Percentiles rank a stretch among this genome's conserved stretches.
These are phyloP conservation scores for Gambusia affinis DNA, from an alignment of 2,113 vertebrate genomes.

Conservation along the genomic window DNA sequence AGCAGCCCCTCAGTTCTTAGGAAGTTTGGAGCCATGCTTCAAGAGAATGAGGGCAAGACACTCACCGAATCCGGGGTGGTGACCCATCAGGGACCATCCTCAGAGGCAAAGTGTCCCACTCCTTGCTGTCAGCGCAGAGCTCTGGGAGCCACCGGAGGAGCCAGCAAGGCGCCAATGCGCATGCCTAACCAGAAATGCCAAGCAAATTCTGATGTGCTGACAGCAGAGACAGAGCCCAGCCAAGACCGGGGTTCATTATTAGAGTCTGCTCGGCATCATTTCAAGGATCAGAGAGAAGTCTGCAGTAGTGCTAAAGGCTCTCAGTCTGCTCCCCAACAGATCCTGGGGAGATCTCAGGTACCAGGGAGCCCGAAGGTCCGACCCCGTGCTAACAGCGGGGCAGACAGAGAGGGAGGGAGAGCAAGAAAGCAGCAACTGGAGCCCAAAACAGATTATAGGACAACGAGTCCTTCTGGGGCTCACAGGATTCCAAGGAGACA, in stretches of 20 bases:
- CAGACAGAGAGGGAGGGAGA: constrained; percentile 54
- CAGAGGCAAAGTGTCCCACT: constrained; percentile 59
- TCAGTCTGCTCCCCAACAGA: constrained; percentile 48
- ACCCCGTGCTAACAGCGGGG: constrained; percentile 58
- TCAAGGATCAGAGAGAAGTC: constrained; percentile 60
- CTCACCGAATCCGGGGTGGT: constrained; percentile 71
- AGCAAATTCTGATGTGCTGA: constrained; percentile 75
- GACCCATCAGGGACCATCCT: constrained; percentile 63
- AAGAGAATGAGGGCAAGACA: constrained; percentile 79
- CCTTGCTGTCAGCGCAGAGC: constrained; percentile 79
- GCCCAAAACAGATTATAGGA: constrained; percentile 85
- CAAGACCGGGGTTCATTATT: constrained; percentile 55
- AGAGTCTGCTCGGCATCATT: constrained; percentile 55
- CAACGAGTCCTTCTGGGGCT: constrained; percentile 78
- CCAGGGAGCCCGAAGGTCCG: constrained; percentile 63
- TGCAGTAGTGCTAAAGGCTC: constrained; percentile 51
- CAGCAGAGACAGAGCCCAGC: constrained; percentile 61
- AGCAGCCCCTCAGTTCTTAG: constrained; percentile 75
- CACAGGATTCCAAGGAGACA: constrained; percentile 60
- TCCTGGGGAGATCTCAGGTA: constrained; percentile 61
- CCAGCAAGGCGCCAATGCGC: constrained; percentile 62
- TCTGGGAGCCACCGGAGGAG: constrained; percentile 59
- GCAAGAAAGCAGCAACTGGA: constrained; percentile 83
- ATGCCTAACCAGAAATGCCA: constrained; percentile 80
- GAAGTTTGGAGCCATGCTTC: constrained; percentile 77